These are phyloP conservation scores for Onychomys torridus DNA, from an alignment of 2,797 vertebrate genomes.

Conservation along the genomic window DNA sequence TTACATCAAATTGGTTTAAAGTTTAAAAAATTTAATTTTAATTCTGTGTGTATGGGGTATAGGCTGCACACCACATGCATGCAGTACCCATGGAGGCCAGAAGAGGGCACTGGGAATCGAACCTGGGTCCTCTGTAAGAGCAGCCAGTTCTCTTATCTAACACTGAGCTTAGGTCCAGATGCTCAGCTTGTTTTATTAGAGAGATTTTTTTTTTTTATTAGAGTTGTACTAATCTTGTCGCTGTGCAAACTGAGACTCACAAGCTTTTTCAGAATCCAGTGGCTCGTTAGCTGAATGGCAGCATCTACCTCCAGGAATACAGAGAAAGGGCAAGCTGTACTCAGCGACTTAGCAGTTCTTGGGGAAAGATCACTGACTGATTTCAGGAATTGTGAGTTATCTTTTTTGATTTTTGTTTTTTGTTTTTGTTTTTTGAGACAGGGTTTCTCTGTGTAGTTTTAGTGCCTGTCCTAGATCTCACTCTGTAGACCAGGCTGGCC, in stretches of 20 bases:
- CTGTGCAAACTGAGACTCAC: not conserved
- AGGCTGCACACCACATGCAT: too few relatives aligned
- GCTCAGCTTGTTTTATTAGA: not conserved
- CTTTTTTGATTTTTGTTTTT: too few relatives aligned
- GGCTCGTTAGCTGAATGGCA: not conserved
- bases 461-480: too few relatives aligned
- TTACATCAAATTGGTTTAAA: not conserved
- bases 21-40: not conserved
- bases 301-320: not conserved
- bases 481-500: too few relatives aligned
- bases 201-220: slow-evolving; percentile 34
- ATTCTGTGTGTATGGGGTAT: not conserved
- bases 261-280: not conserved
- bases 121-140: not conserved
- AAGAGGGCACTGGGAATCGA: not conserved
- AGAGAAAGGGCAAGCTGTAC: not conserved
- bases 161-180: not conserved
- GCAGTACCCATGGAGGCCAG: not conserved
- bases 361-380: not conserved
- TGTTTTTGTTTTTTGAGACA: too few relatives aligned
- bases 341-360: not conserved
- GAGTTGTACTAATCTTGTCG: not conserved
- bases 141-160: not conserved
- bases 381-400: slow-evolving; percentile 21
- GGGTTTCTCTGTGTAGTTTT: too few relatives aligned